Conservation (phyloP, 2,113 vertebrate species). For the Alligator mississippiensis region DNA sequence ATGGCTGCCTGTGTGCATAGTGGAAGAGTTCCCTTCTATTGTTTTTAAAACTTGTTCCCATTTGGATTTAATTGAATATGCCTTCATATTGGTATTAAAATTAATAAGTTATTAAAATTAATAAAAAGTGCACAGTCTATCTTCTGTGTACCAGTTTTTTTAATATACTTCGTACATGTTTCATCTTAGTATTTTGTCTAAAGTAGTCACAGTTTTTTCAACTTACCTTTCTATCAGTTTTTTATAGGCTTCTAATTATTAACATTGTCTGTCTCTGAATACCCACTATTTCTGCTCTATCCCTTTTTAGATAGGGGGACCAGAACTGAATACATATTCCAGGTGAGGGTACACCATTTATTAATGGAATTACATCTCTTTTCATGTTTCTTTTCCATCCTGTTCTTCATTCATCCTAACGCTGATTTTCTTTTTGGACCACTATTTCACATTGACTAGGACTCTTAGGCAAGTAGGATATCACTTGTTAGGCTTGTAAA, state of each 20-base stretch:
- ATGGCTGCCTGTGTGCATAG: neutral
- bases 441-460: neutral
- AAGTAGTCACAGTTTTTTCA: neutral
- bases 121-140: neutral
- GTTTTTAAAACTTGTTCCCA: neutral
- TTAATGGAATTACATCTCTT: slow-evolving; percentile 22
- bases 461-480: neutral
- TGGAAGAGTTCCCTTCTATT: neutral
- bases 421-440: slow-evolving; percentile 15
- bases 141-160: neutral
- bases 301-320: slow-evolving; percentile 50
- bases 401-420: neutral
- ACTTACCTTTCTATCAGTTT: neutral
- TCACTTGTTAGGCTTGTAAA: neutral
- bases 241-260: slow-evolving; percentile 9
- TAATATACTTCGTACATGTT: neutral
- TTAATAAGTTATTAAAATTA: neutral
- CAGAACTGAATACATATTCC: slow-evolving; percentile 56
- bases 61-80: neutral
- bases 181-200: neutral
- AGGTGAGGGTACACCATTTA: slow-evolving; percentile 48
- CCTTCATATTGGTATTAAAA: neutral
- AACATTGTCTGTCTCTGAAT: slow-evolving; percentile 9
- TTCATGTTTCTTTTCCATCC: slow-evolving; percentile 27
- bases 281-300: slow-evolving; percentile 40